A percentile compares a stretch with the other conserved stretches of the same genome.
These are phyloP conservation scores for Melanotaenia boesemani DNA, from an alignment of 2,797 vertebrate genomes.

Conservation along the genomic window DNA sequence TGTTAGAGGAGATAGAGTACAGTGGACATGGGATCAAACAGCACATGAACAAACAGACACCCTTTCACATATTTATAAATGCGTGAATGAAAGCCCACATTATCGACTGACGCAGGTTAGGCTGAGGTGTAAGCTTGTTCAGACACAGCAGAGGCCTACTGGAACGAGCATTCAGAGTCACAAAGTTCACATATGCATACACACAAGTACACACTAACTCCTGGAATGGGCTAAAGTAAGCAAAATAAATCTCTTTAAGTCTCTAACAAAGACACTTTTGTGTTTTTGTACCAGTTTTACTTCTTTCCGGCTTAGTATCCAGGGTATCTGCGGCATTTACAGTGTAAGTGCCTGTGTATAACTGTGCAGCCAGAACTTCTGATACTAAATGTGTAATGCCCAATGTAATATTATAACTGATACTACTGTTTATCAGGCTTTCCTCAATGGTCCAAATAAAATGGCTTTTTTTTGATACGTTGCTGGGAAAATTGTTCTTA, in stretches of 20 bases:
- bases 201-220: slow-evolving; percentile 51
- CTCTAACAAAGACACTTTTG: slow-evolving; percentile 81
- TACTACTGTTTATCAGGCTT: background rate
- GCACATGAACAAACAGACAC: slow-evolving; percentile 30
- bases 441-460: background rate
- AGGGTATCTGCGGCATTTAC: slow-evolving; percentile 58
- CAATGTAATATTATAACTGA: background rate
- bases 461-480: background rate
- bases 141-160: slow-evolving; percentile 48
- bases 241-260: slow-evolving; percentile 79
- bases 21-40: slow-evolving; percentile 10
- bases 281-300: slow-evolving; percentile 67
- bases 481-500: background rate
- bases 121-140: slow-evolving; percentile 60
- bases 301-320: slow-evolving; percentile 72
- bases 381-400: slow-evolving; percentile 6
- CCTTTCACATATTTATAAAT: slow-evolving; percentile 51
- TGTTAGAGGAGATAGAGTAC: background rate
- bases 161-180: slow-evolving; percentile 48
- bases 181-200: slow-evolving; percentile 38
- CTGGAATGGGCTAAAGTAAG: slow-evolving; percentile 62
- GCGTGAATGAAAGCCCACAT: slow-evolving; percentile 37
- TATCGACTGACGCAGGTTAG: slow-evolving; percentile 49
- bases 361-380: slow-evolving; percentile 13
- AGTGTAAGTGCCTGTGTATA: slow-evolving; percentile 9